Conservation (phyloP, 2,888 invertebrate genomes). For the Temnothorax ravouxi region DNA sequence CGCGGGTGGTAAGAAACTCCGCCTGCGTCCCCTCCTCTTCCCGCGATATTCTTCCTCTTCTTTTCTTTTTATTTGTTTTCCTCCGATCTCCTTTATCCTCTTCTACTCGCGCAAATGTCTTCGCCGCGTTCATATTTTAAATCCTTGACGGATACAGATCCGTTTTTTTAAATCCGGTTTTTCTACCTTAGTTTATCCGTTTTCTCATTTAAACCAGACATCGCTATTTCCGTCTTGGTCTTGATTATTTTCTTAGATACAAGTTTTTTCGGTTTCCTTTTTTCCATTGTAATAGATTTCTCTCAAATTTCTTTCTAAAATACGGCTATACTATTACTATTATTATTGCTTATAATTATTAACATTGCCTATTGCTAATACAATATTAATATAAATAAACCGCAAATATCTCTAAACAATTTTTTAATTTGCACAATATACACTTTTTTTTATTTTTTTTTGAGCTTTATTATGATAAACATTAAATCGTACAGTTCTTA, state of each 20-base stretch:
- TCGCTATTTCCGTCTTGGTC: not conserved
- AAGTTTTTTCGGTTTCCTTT: not conserved
- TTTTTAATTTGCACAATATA: not conserved
- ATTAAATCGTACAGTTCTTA: not conserved
- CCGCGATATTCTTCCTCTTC: not conserved
- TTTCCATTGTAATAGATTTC: not conserved
- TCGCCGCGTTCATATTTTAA: conserved; percentile 1
- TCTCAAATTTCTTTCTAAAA: not conserved
- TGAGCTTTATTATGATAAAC: not conserved
- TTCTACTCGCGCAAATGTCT: conserved; percentile 8
- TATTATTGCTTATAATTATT: not conserved
- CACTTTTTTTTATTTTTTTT: not conserved
- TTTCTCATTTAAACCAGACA: not conserved
- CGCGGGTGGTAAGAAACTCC: conserved; percentile 66
- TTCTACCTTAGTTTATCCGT: conserved; percentile 2
- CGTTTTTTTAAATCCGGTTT: conserved; percentile 2
- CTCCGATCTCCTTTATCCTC: conserved; percentile 21
- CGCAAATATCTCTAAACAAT: not conserved
- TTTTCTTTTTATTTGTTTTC: conserved; percentile 19
- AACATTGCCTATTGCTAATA: not conserved
- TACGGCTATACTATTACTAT: not conserved
- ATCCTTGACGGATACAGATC: conserved; percentile 13
- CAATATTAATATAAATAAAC: not conserved
- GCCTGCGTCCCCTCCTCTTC: conserved; percentile 55
- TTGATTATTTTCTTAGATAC: not conserved